Evolutionary conservation across 2,113 vertebrate species (phyloP).

Genomic region (Copsychus sechellarum): DNA sequence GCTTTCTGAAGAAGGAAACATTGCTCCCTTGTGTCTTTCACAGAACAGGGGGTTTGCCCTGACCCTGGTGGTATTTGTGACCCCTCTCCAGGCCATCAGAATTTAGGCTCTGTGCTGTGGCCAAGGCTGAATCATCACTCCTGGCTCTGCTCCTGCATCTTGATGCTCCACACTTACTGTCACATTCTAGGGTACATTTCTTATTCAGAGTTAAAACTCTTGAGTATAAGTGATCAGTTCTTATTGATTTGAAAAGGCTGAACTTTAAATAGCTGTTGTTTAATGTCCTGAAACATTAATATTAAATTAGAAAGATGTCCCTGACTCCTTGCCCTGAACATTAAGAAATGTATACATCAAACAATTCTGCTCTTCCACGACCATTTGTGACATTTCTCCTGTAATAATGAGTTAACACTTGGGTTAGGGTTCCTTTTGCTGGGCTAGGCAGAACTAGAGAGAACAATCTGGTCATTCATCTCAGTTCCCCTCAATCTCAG

Average conservation of each 20-base stretch:
- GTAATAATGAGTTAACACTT: not conserved
- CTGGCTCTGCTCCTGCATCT: not conserved
- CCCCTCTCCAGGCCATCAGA: not conserved
- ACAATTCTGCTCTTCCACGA: not conserved
- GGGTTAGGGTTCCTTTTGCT: not conserved
- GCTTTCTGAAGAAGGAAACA: not conserved
- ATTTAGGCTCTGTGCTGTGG: not conserved
- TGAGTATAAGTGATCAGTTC: conserved; percentile 10
- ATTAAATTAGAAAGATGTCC: conserved; percentile 12
- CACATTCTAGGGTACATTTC: not conserved
- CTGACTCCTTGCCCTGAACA: not conserved
- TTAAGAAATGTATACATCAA: not conserved
- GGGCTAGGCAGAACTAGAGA: not conserved
- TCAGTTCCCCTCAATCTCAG: not conserved
- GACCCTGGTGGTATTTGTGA: not conserved
- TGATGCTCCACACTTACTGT: not conserved
- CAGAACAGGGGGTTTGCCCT: not conserved
- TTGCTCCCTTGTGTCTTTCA: not conserved
- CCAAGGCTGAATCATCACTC: not conserved
- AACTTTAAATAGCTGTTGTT: conserved; percentile 54
- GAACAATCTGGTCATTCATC: not conserved
- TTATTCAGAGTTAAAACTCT: conserved; percentile 20
- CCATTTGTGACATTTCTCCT: not conserved
- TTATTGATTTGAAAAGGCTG: conserved; percentile 51
- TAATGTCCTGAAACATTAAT: conserved; percentile 3